Evolutionary conservation across 2,797 vertebrate genomes (phyloP), one percentile per base, ranked within the genome.

Genomic region (Acanthurus tractus): DNA sequence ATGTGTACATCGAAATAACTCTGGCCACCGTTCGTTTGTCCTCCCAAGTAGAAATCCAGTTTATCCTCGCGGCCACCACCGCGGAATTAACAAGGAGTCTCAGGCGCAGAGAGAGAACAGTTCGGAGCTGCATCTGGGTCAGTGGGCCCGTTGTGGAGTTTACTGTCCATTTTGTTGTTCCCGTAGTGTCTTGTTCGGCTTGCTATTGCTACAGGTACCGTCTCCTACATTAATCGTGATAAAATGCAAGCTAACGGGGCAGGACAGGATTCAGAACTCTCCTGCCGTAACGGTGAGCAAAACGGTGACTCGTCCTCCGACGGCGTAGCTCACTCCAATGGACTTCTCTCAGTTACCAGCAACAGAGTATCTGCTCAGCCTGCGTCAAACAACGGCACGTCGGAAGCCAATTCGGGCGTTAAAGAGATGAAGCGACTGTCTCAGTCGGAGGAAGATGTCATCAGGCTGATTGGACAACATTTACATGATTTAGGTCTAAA

Each of bases 401-500:
- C 93, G 55, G 94, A 94, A 2, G 86, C 89, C 36, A 94, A 94
- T 78, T 93, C 94, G 53, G 89, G 92, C 83, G 89, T 93, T 48
- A 98, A 96, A 90, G 98, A 97, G 94, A 98, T 97, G 94, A 98
- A 97, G 84, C 91, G 96, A 7, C 95, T 98, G 72, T 97, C 97
- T 52, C 97, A 96, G 94, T 96, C 94, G 0, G 97, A 99, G 71
- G 97, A 99, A 93, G 98, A 99, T 80, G 97, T 99, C 82, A 97
- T 99, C 92, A 82, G 98, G 82, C 95, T 99, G 53, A 98, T 99
- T 79, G 98, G 97, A 83, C 98, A 99, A 81, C 98, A 99, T 94
- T 92, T 99, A 46, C 96, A 98, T 88, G 97, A 97, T 69, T 78
- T 98, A 54, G 98, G 98, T 82, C 97, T 99, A 83, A 97, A 98